A percentile compares a stretch with the other conserved stretches of the same genome.
Evolutionary conservation across 2,113 vertebrate genomes (phyloP).

Genomic region (Morone chrysops): DNA sequence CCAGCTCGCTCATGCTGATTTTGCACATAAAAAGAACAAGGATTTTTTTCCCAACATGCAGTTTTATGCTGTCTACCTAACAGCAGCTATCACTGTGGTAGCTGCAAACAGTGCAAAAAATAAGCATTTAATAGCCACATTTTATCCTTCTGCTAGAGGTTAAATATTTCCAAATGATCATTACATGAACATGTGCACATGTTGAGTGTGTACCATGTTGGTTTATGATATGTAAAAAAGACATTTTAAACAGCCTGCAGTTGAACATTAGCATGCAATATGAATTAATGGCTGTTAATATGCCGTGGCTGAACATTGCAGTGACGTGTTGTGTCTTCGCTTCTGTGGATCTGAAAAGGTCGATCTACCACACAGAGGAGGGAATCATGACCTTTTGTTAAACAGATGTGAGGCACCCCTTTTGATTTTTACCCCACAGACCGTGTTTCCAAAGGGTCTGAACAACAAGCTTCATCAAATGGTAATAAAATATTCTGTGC

Average conservation of each 20-base stretch:
- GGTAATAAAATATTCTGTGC: conserved; percentile 16
- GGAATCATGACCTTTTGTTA: conserved; percentile 46
- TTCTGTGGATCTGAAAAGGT: conserved; percentile 46
- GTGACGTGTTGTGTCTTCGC: conserved; percentile 30
- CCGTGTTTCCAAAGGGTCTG: conserved; percentile 10
- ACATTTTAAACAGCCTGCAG: conserved; percentile 43
- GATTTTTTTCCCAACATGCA: conserved; percentile 29
- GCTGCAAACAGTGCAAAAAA: conserved; percentile 34
- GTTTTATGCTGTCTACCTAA: conserved; percentile 38
- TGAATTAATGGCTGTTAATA: conserved; percentile 44
- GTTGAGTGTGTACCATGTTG: not conserved
- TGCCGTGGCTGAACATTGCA: conserved; percentile 4
- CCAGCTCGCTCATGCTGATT: conserved; percentile 46
- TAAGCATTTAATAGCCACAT: conserved; percentile 28
- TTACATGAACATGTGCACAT: conserved; percentile 25
- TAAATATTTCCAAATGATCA: conserved; percentile 42
- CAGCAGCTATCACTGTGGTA: conserved; percentile 21
- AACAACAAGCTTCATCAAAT: conserved; percentile 12
- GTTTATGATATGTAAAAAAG: conserved; percentile 33
- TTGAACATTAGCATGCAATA: conserved; percentile 37
- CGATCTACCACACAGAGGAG: conserved; percentile 26
- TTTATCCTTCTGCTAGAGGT: conserved; percentile 38
- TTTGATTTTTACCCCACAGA: conserved; percentile 29
- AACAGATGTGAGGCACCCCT: conserved; percentile 34
- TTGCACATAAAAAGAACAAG: conserved; percentile 31